Evolutionary conservation across 2,113 vertebrate genomes (phyloP), one percentile per base, ranked within the genome.

Genomic region (Phasianus colchicus): DNA sequence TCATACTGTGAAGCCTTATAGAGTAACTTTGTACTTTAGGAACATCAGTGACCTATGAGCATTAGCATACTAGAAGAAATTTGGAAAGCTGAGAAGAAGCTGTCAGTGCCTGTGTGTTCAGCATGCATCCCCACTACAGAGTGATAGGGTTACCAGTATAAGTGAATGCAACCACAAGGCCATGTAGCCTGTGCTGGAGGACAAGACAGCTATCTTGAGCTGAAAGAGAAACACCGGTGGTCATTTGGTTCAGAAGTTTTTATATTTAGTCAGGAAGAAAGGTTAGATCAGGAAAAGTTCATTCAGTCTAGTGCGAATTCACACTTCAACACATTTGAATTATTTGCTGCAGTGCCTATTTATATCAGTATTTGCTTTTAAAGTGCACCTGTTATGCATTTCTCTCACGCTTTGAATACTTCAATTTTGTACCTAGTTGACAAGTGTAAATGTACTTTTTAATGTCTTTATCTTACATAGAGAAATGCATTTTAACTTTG

Each of bases 401-500:
- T 90, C 55, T 73, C 13, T 47, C 73, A 29, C 21, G 10, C 42
- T 58, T 71, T 47, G 6, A 73, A 9, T 4, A 1, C 14, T 79
- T 80, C 18, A 11, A 13, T 21, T 85, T 73, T 40, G 40, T 67
- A 61, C 32, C 52, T 64, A 14, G 66, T 7, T 71, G 43, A 17
- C 30, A 32, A 12, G 21, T 74, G 88, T 77, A 48, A 32, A 6
- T 50, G 14, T 54, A 7, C 10, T 8, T 40, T 66, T 88, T 73
- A 54, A 69, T 55, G 13, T 74, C 69, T 88, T 19, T 29, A 27
- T 73, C 42, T 67, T 47, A 57, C 38, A 21, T 32, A 32, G 30
- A 45, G 80, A 81, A 89, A 80, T 80, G 54, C 2, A 15, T 47
- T 32, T 67, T 82, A 90, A 57, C 83, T 94, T 94, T 96, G 84